Base-by-base conservation (phyloP, 2,113 vertebrate species). In the Poecilia latipinna region DNA sequence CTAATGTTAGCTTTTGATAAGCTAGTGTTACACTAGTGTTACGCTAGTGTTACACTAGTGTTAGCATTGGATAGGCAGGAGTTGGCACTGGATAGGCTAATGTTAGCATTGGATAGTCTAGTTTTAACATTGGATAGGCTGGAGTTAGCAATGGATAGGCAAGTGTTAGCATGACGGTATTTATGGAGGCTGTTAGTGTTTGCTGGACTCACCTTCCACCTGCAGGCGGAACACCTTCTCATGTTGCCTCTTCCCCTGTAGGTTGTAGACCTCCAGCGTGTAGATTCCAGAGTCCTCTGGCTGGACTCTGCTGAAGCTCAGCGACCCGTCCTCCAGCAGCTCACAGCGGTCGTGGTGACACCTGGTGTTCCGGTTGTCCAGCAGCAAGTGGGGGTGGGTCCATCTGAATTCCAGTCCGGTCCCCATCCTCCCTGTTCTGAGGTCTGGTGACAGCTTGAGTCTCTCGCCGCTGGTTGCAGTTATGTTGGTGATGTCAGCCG, bases 271-370 rank as follows among this genome's bases (percentile, higher is more conserved):
- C 33, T 82, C 19, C 70, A 86, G 12, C 1, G 0, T 68, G 78
- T 89, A 89, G n/a, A 3, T 33, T 42, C 88, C 88, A 2, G 67
- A 22, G 62, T 89, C 85, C 0, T 17, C 32, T 0, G 11, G 1
- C 28, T 61, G 60, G 3, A 80, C 33, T 0, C 2, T 33, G 24
- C 35, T 74, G 51, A 87, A 85, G 0, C 15, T 31, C 31, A 87
- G 76, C 0, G 85, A 82, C 3, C 88, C 83, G 24, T 86, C 1
- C 0, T 0, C 11, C 62, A 65, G 54, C 70, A 85, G 37, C 37
- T 57, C 5, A 19, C 83, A 84, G 70, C 73, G 80, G 19, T 48
- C 8, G 3, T 76, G 48, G 13, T 19, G 31, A 72, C 78, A 69
- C 1, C 0, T 12, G 0, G 0, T 12, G 0, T 6, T 79, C 17